These are phyloP conservation scores for Chunga burmeisteri DNA, from an alignment of 2,113 vertebrate genomes.

Conservation along the genomic window DNA sequence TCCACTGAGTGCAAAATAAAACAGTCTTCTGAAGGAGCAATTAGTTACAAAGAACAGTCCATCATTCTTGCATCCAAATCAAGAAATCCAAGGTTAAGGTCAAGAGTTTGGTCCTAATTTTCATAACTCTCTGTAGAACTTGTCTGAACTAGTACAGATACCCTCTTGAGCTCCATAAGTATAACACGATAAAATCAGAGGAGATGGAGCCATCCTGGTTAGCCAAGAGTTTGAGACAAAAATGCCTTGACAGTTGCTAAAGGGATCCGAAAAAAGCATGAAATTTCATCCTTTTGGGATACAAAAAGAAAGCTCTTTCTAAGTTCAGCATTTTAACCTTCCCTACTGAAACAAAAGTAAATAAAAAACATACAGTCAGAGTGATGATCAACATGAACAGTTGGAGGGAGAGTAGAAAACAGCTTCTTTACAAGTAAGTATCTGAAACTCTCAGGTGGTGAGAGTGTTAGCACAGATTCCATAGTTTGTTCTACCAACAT, in stretches of 20 bases:
- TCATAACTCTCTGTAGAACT: neutral
- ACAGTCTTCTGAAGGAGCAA: neutral
- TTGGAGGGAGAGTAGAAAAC: neutral
- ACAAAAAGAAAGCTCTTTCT: neutral
- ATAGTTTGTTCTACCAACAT: neutral
- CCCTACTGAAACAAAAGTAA: neutral
- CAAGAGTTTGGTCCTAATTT: neutral
- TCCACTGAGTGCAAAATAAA: neutral
- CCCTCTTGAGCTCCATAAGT: neutral
- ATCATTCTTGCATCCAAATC: neutral
- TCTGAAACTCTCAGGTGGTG: neutral
- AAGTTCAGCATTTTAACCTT: neutral
- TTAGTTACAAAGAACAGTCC: accelerated
- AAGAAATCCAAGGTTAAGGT: neutral
- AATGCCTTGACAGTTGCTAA: neutral
- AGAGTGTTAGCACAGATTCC: neutral
- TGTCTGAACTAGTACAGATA: neutral
- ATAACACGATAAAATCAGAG: neutral
- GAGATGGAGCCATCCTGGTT: neutral
- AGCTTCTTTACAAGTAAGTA: neutral
- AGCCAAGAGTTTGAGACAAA: neutral
- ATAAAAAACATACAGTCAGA: neutral
- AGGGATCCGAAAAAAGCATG: accelerated
- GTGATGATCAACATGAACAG: neutral
- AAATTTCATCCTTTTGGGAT: neutral